Conservation (phyloP, 2,797 vertebrate species). For the Cyprinella venusta region DNA sequence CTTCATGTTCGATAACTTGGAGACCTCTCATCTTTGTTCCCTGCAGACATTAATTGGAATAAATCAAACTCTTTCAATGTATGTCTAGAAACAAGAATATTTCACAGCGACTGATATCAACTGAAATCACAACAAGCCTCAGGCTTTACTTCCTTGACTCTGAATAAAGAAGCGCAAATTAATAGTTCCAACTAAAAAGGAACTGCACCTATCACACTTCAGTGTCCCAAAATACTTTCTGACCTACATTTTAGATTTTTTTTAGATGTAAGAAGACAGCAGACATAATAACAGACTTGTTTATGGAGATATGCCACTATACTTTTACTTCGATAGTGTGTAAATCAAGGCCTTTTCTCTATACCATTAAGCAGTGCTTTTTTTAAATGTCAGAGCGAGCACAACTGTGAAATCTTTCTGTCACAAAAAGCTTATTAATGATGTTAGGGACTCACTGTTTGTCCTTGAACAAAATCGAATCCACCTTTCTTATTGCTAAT, state of each 20-base stretch:
- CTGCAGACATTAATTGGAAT: conserved; percentile 6
- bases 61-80: conserved; percentile 8
- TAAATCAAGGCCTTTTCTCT: not conserved
- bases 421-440: conserved; percentile 8
- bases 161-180: not conserved
- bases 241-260: not conserved
- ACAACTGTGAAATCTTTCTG: conserved; percentile 22
- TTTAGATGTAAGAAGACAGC: not conserved
- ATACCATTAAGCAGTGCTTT: conserved; percentile 4
- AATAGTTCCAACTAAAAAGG: not conserved
- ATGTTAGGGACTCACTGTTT: not conserved
- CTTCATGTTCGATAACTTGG: not conserved
- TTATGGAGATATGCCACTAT: not conserved
- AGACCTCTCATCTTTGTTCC: conserved; percentile 6
- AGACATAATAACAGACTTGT: conserved; percentile 12
- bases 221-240: not conserved
- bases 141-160: conserved; percentile 14
- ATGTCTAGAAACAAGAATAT: conserved; percentile 18
- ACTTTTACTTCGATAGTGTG: not conserved
- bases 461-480: not conserved
- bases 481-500: not conserved
- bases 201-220: not conserved
- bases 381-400: not conserved
- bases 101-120: not conserved
- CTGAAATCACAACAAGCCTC: not conserved